phyloP scores from a whole-genome alignment of 2,113 vertebrate species.

The Taurulus bubalis region DNA sequence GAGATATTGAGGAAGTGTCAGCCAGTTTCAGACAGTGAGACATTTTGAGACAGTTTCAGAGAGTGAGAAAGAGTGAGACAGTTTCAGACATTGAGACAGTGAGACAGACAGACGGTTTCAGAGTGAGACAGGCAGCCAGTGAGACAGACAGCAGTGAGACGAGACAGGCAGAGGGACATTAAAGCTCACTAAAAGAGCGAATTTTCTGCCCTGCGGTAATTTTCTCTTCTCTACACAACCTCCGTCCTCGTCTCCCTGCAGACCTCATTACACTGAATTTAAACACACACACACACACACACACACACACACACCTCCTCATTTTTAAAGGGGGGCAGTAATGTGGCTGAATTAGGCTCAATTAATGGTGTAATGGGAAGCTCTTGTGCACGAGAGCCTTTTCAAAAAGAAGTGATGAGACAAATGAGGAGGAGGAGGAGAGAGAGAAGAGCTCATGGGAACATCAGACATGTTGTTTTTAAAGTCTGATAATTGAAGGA shows the following conservation, averaged over 20 bases:
- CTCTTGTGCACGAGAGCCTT: conserved; percentile 58
- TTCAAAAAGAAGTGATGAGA: conserved; percentile 62
- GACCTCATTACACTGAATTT: conserved; percentile 94
- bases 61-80: background rate
- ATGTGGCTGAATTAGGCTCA: conserved; percentile 90
- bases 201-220: conserved; percentile 88
- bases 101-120: background rate
- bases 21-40: background rate
- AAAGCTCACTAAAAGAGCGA: conserved; percentile 81
- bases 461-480: background rate
- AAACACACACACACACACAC: conserved; percentile 33
- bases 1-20: background rate
- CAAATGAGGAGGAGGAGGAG: background rate
- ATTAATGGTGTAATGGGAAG: conserved; percentile 93
- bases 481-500: background rate
- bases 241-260: conserved; percentile 86
- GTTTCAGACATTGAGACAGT: background rate
- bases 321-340: conserved; percentile 63
- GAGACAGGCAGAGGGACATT: conserved; percentile 19
- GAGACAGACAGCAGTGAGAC: conserved; percentile 2
- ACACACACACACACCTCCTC: conserved; percentile 8
- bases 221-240: conserved; percentile 90
- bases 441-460: background rate
- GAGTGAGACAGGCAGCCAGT: conserved; percentile 17
- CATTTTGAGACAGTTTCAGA: too few species aligned